phyloP scores from a whole-genome alignment of 2,797 vertebrate genomes.

The Myotis planiceps region DNA sequence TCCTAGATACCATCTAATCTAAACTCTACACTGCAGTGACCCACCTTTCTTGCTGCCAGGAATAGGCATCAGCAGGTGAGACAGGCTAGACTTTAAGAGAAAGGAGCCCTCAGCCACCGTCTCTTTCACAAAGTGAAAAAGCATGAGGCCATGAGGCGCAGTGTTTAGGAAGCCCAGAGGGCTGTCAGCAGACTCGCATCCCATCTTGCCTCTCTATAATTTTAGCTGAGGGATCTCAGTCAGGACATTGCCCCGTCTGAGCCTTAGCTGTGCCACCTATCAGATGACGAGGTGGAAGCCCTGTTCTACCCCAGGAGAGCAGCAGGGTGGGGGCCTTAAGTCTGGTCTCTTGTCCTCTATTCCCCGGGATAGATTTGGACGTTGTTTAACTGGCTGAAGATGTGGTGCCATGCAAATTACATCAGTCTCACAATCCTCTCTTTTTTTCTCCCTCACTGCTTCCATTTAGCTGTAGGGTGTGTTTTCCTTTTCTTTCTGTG shows the following conservation, averaged over 20 bases:
- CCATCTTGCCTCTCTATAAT: background rate
- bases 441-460: background rate
- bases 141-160: fast-evolving
- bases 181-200: too few species aligned
- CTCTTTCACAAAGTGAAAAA: background rate
- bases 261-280: background rate
- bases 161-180: background rate
- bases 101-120: background rate
- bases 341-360: background rate
- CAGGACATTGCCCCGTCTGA: background rate
- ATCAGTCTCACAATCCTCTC: background rate
- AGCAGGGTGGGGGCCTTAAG: background rate
- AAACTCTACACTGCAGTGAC: background rate
- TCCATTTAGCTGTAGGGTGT: background rate
- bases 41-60: background rate
- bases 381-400: background rate
- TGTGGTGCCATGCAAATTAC: background rate
- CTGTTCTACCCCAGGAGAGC: background rate
- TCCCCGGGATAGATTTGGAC: background rate
- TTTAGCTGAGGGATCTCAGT: background rate
- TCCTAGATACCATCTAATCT: background rate
- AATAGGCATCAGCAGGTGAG: background rate
- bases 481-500: background rate
- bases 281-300: background rate
- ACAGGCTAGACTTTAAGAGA: background rate